Evolutionary conservation across 2,113 vertebrate genomes (phyloP).

Genomic region (Mormyrus lacerda): DNA sequence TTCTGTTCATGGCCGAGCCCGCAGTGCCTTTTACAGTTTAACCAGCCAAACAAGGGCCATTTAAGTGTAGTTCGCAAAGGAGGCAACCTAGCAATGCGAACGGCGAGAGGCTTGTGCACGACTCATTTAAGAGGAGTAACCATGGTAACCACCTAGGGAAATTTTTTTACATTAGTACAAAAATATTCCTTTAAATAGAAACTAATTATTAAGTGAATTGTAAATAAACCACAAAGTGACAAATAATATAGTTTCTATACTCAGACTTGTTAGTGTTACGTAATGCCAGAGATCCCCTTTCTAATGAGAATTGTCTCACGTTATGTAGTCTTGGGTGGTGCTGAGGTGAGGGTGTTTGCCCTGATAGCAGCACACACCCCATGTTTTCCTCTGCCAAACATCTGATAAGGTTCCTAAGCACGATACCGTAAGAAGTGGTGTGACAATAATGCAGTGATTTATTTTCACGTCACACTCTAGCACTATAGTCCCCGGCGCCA

Average conservation of each 20-base stretch:
- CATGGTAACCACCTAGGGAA: background rate
- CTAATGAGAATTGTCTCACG: background rate
- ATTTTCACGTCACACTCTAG: background rate
- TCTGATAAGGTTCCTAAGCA: background rate
- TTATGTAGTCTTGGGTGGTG: constrained; percentile 1
- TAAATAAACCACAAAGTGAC: background rate
- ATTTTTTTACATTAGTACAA: background rate
- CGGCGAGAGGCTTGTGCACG: background rate
- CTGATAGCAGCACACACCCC: background rate
- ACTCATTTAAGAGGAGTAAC: background rate
- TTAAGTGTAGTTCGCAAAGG: background rate
- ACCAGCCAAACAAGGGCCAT: background rate
- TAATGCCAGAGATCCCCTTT: background rate
- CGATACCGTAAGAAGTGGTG: background rate
- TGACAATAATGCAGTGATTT: background rate
- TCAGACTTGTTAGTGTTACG: background rate
- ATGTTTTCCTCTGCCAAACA: background rate
- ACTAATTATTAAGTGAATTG: background rate
- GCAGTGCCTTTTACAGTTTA: background rate
- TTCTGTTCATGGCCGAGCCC: background rate
- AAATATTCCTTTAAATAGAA: background rate
- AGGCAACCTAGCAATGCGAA: background rate
- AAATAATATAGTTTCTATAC: background rate
- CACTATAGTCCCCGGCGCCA: background rate
- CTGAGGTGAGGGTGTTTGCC: background rate